A percentile compares a stretch with the other conserved stretches of the same genome.
These are phyloP conservation scores for Ormyrus thymus DNA, from an alignment of 2,888 invertebrate species.

Conservation along the genomic window DNA sequence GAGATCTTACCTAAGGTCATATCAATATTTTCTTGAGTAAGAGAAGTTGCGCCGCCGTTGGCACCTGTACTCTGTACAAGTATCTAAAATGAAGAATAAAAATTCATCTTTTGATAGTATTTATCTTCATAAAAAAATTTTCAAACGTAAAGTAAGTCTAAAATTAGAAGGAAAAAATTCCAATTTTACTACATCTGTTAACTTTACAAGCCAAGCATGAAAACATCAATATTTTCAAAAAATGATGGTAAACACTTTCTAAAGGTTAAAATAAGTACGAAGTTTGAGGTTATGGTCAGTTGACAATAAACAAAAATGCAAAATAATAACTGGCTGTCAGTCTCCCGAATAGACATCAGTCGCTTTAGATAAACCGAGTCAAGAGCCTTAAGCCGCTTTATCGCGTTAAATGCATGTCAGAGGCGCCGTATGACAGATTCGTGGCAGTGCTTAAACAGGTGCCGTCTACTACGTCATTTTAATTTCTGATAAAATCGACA, in stretches of 20 bases:
- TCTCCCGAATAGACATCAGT: too few relatives aligned
- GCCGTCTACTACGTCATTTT: background rate
- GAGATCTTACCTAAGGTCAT: constrained; percentile 85
- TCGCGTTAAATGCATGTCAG: background rate
- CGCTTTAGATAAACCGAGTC: too few relatives aligned
- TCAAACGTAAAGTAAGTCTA: too few relatives aligned
- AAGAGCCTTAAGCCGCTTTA: too few relatives aligned
- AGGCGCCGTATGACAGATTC: background rate
- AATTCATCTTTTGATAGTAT: background rate
- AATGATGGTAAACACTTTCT: too few relatives aligned
- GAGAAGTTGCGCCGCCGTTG: constrained; percentile 85
- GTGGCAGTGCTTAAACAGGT: constrained; percentile 1
- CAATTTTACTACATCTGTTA: too few relatives aligned
- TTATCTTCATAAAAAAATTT: too few relatives aligned
- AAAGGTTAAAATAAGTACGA: constrained; percentile 19
- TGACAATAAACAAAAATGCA: constrained; percentile 22
- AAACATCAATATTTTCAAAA: too few relatives aligned
- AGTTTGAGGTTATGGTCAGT: constrained; percentile 28
- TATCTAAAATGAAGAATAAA: constrained; percentile 72
- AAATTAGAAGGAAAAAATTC: too few relatives aligned
- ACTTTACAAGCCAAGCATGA: too few relatives aligned
- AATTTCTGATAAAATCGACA: background rate
- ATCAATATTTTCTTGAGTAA: constrained; percentile 89
- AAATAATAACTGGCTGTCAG: background rate
- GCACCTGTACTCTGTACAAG: constrained; percentile 76